phyloP scores from a whole-genome alignment of 2,113 vertebrate genomes.

The Hepsetus odoe region DNA sequence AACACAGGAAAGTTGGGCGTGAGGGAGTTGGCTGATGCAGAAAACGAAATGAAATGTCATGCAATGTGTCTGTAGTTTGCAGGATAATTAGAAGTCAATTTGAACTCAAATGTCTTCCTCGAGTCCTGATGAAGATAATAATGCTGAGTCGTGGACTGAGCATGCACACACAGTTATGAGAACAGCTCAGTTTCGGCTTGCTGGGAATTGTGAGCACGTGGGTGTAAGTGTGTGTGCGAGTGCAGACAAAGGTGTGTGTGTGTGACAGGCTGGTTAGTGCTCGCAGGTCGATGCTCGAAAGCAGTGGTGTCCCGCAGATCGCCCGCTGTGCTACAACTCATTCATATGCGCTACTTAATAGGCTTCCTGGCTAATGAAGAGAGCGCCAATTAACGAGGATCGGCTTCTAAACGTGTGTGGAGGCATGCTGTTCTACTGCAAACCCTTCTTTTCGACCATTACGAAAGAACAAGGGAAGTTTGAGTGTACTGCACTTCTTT shows the following conservation, averaged over 20 bases:
- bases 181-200: slow-evolving; percentile 28
- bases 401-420: slow-evolving; percentile 7
- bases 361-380: slow-evolving; percentile 41
- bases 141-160: slow-evolving; percentile 25
- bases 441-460: not conserved
- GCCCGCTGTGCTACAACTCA: slow-evolving; percentile 19
- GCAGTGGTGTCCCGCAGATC: slow-evolving; percentile 17
- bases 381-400: slow-evolving; percentile 31
- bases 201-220: not conserved
- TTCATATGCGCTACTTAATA: slow-evolving; percentile 41
- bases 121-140: slow-evolving; percentile 44
- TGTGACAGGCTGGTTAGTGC: slow-evolving; percentile 32
- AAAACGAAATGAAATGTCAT: slow-evolving; percentile 65
- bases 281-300: slow-evolving; percentile 7
- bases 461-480: not conserved
- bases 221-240: not conserved
- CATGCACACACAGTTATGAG: slow-evolving; percentile 29
- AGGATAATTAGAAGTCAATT: slow-evolving; percentile 61
- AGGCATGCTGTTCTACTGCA: not conserved
- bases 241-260: not conserved
- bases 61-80: slow-evolving; percentile 62
- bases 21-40: slow-evolving; percentile 41
- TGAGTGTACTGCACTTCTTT: too few relatives aligned
- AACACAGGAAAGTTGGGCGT: not conserved
- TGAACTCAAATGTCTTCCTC: slow-evolving; percentile 59